Conservation (phyloP, 53 echinoderm and acorn worm genomes). For the Glandiceps talaboti region DNA sequence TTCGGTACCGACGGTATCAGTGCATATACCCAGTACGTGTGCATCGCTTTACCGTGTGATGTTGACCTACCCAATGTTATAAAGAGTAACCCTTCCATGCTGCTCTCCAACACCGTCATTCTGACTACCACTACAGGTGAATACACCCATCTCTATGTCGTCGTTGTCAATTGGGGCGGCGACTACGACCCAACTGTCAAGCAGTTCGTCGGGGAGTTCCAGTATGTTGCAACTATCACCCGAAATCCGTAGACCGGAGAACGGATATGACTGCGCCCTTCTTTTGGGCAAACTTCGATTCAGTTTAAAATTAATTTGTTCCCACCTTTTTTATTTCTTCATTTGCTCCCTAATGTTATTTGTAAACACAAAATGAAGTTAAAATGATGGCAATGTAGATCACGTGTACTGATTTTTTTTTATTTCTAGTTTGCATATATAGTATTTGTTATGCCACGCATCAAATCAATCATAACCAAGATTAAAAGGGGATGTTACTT, state of each 20-base stretch:
- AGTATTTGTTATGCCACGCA: too few relatives aligned
- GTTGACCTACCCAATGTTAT: conserved; percentile 22
- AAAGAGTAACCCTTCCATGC: conserved; percentile 12
- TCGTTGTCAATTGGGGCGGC: conserved; percentile 19
- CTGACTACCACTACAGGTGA: conserved; percentile 4
- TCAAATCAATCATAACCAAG: too few relatives aligned
- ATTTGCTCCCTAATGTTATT: too few relatives aligned
- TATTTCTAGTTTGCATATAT: too few relatives aligned
- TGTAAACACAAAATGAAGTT: too few relatives aligned
- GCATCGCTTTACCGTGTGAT: conserved; percentile 14
- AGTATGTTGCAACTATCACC: background rate
- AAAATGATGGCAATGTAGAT: too few relatives aligned
- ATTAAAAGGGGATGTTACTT: too few relatives aligned
- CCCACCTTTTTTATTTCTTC: too few relatives aligned
- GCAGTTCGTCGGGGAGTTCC: conserved; percentile 13
- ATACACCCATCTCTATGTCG: conserved; percentile 15
- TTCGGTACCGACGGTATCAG: conserved; percentile 13
- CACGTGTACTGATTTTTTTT: too few relatives aligned
- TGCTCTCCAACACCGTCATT: conserved; percentile 20
- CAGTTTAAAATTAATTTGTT: too few relatives aligned
- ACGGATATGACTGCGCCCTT: background rate
- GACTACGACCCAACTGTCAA: conserved; percentile 3
- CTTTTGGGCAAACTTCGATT: too few relatives aligned
- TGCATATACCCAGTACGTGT: conserved; percentile 17
- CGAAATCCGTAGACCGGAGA: background rate